Base-by-base conservation (phyloP, 2,888 invertebrate species). In the Lasioglossum figueresi region DNA sequence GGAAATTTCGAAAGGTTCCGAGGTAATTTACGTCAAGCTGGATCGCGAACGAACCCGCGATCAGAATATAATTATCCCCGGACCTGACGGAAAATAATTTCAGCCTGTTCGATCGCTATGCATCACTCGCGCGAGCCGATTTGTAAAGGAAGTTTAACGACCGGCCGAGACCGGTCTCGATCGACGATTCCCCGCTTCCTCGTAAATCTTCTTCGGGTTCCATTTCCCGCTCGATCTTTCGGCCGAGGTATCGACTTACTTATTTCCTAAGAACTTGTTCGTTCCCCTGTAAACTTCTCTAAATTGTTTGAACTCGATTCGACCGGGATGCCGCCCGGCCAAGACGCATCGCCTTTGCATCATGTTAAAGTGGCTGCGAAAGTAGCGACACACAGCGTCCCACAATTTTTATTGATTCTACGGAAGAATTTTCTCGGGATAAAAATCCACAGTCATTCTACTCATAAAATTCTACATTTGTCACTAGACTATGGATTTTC, bases 171-270 rank as follows among this genome's bases (percentile, higher is more conserved):
- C 79, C 52, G 80, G 73, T 86, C 74, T 74, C 88, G 89, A 89
- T 89, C 89, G 79, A 88, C 82, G 89, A 84, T 86, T 80, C 86
- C 66, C 76, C 70, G 68, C 63, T 72, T 66, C 68, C 23, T 82
- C 89, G 88, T 89, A 89, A 88, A 88, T 89, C 89, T 89, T 89
- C 75, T 75, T 79, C 86, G 76, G 86, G 84, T 87, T 83, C 86
- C 73, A 85, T 89, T 89, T 89, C 88, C 86, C 86, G 82, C 79
- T 86, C 89, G 88, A 89, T 89, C 84, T 88, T 84, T 73, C 86
- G 72, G 82, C 45, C 71, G 76, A 59, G 71, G 70, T 86, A 89
- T 89, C 89, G 86, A 87, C 88, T 87, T 85, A 85, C 80, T 72
- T 76, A 82, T 74, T 86, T 78, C 66, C 59, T 66, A 23, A 23